phyloP scores from a whole-genome alignment of 2,113 vertebrate genomes.

The Python bivittatus region DNA sequence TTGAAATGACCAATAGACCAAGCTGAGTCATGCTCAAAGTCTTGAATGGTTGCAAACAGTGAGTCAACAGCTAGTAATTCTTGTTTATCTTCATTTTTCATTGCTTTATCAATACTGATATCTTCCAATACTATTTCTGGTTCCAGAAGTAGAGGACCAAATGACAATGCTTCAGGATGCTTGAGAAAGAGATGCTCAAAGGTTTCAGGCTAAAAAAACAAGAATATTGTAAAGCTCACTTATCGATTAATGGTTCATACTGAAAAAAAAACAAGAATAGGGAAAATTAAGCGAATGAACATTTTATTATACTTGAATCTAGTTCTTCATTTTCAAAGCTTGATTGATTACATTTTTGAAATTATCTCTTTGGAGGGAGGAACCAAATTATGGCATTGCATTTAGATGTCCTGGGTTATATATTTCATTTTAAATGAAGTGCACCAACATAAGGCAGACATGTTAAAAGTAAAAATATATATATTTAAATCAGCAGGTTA shows the following conservation, averaged over 20 bases:
- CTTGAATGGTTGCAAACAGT: conserved; percentile 10
- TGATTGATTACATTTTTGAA: not conserved
- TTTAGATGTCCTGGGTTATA: not conserved
- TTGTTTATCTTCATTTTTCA: conserved; percentile 45
- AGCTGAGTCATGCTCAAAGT: conserved; percentile 55
- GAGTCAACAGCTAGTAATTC: conserved; percentile 36
- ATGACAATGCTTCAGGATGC: conserved; percentile 71
- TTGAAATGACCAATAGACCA: conserved; percentile 53
- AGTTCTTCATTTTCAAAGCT: not conserved
- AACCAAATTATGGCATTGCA: not conserved
- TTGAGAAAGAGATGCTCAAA: conserved; percentile 84
- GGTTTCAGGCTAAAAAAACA: conserved; percentile 81
- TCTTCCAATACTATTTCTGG: conserved; percentile 83
- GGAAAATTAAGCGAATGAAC: not conserved
- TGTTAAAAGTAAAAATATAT: not conserved
- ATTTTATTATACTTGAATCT: conserved; percentile 24
- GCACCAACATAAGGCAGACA: not conserved
- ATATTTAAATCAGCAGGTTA: fast-evolving
- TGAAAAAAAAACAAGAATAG: not conserved
- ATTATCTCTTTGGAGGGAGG: not conserved
- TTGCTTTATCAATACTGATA: conserved; percentile 73
- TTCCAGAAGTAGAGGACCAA: conserved; percentile 83
- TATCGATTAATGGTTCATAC: conserved; percentile 2
- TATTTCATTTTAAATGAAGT: not conserved
- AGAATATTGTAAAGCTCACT: conserved; percentile 65